These are phyloP conservation scores for Kryptolebias marmoratus DNA, from an alignment of 2,113 vertebrate species.

Conservation along the genomic window DNA sequence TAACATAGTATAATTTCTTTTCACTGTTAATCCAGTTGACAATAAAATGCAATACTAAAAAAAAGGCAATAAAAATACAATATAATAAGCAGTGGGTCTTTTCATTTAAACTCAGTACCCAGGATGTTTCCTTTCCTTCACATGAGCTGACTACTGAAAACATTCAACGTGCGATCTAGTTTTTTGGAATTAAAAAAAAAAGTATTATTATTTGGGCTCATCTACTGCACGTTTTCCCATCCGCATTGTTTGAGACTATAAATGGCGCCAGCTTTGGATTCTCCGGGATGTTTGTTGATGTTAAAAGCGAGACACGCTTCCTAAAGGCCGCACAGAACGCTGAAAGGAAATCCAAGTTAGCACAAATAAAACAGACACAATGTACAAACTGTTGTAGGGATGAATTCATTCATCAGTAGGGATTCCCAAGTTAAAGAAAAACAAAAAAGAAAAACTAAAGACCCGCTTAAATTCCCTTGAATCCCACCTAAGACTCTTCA, in stretches of 20 bases:
- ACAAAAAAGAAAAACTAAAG: constrained; percentile 3
- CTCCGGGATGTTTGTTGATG: constrained; percentile 39
- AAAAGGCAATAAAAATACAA: constrained; percentile 81
- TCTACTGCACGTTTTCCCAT: constrained; percentile 51
- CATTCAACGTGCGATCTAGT: constrained; percentile 51
- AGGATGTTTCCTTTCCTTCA: constrained; percentile 73
- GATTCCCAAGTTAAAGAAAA: constrained; percentile 39
- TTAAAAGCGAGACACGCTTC: constrained; percentile 43
- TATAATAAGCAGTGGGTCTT: constrained; percentile 76
- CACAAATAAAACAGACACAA: constrained; percentile 33
- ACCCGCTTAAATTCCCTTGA: constrained; percentile 25
- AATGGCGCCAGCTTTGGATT: background rate
- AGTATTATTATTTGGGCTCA: constrained; percentile 40
- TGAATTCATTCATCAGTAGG: constrained; percentile 54
- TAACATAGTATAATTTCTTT: constrained; percentile 88
- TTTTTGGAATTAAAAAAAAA: background rate
- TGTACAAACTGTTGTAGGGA: constrained; percentile 26
- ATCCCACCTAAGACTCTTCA: constrained; percentile 43
- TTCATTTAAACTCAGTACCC: constrained; percentile 71
- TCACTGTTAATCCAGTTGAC: constrained; percentile 88
- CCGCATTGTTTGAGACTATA: constrained; percentile 55
- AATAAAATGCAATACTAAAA: constrained; percentile 81
- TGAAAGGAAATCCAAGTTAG: constrained; percentile 3
- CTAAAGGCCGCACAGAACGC: constrained; percentile 32
- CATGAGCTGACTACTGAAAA: constrained; percentile 67